A percentile compares a stretch with the other conserved stretches of the same genome.
These are phyloP conservation scores for Alviniconcha strummeri DNA, from an alignment of 2,888 invertebrate species.

Conservation along the genomic window DNA sequence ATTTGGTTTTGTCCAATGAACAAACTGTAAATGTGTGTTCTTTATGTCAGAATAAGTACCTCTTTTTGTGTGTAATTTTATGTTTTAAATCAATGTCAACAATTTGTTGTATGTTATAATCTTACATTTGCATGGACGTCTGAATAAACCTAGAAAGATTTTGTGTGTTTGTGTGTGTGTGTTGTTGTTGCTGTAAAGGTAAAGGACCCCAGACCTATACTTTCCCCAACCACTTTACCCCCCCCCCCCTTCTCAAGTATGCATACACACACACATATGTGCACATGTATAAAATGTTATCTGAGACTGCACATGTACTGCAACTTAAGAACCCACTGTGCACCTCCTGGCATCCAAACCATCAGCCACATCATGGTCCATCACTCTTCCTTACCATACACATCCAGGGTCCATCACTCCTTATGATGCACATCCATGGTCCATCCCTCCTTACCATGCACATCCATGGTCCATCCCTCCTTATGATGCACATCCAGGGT, in stretches of 20 bases:
- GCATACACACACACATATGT: background rate
- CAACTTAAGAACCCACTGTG: too few species aligned
- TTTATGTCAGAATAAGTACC: constrained; percentile 23
- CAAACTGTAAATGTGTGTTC: constrained; percentile 15
- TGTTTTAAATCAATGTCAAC: constrained; percentile 18
- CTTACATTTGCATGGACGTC: constrained; percentile 28
- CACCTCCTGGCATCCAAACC: too few species aligned
- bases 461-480: too few species aligned
- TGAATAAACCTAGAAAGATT: constrained; percentile 24
- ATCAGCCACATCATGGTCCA: too few species aligned
- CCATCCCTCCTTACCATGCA: too few species aligned
- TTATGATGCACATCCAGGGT: too few species aligned
- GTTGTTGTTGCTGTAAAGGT: background rate
- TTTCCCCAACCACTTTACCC: too few species aligned
- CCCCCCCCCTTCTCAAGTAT: too few species aligned
- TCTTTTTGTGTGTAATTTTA: constrained; percentile 14
- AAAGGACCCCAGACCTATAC: background rate
- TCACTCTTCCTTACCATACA: too few species aligned
- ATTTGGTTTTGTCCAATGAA: background rate
- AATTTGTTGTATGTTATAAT: constrained; percentile 27
- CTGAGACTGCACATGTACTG: too few species aligned
- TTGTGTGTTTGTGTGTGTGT: background rate
- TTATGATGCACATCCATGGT: too few species aligned
- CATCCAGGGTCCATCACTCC: too few species aligned
- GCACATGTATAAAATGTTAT: background rate